Conservation (phyloP, 2,888 invertebrate species). For the Leptinotarsa tumamoca region DNA sequence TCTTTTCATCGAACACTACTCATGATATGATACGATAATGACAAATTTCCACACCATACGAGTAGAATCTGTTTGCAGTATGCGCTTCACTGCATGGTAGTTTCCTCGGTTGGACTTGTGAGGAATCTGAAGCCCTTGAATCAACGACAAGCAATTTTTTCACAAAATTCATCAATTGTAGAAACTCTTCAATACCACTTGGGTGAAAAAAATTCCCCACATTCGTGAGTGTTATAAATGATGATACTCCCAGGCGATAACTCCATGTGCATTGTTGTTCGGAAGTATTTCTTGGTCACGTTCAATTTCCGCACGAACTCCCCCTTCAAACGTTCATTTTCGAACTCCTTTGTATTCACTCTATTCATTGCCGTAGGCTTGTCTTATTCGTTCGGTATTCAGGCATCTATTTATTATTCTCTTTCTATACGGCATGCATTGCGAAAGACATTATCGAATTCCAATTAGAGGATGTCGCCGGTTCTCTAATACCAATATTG, state of each 20-base stretch:
- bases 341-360: conserved; percentile 51
- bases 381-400: conserved; percentile 46
- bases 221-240: conserved; percentile 39
- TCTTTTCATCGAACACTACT: too few species aligned
- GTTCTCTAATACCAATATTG: background rate
- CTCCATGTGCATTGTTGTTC: conserved; percentile 51
- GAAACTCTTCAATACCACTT: background rate
- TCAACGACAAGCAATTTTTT: too few species aligned
- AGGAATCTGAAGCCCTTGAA: too few species aligned
- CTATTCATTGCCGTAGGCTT: conserved; percentile 45
- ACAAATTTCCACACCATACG: too few species aligned
- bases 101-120: too few species aligned
- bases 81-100: too few species aligned
- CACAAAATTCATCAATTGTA: too few species aligned
- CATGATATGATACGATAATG: too few species aligned
- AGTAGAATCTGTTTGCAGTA: too few species aligned
- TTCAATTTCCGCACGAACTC: conserved; percentile 55
- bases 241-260: conserved; percentile 42
- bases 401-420: conserved; percentile 50
- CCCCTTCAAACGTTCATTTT: conserved; percentile 51
- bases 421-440: background rate
- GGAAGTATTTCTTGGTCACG: conserved; percentile 53
- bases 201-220: background rate
- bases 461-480: conserved; percentile 7
- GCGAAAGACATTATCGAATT: conserved; percentile 10